A percentile compares a stretch with the other conserved stretches of the same genome.
Evolutionary conservation across 2,888 invertebrate species (phyloP).

Genomic region (Papilio protenor): DNA sequence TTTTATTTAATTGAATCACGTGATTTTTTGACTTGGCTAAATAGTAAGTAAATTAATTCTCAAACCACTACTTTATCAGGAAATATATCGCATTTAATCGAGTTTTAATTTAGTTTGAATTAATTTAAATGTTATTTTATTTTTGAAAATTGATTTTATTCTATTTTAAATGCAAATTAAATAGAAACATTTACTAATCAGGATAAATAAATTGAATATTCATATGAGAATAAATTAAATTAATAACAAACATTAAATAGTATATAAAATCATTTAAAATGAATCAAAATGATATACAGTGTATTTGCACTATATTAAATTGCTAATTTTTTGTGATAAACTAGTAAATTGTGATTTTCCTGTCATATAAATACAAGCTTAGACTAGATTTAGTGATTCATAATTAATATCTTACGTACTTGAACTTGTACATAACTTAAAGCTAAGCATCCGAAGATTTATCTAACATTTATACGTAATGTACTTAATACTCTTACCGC

Average conservation of each 20-base stretch:
- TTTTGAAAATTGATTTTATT: background rate
- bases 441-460: background rate
- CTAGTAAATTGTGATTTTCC: background rate
- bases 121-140: background rate
- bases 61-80: background rate
- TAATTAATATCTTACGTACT: background rate
- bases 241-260: background rate
- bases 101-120: background rate
- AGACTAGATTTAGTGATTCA: background rate
- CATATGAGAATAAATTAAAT: slow-evolving; percentile 12
- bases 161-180: background rate
- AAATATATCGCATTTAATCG: background rate
- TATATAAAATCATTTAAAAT: background rate
- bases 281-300: background rate
- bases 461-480: background rate
- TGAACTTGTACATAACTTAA: background rate
- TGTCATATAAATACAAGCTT: background rate
- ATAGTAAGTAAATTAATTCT: background rate
- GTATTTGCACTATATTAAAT: slow-evolving; percentile 4
- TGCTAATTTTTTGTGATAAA: background rate
- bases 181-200: background rate
- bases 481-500: slow-evolving; percentile 15
- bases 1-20: slow-evolving; percentile 22
- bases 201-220: slow-evolving; percentile 8
- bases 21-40: background rate